Evolutionary conservation across 2,113 vertebrate species (phyloP), one percentile per base, ranked within the genome.

Genomic region (Microcebus tavaratra): DNA sequence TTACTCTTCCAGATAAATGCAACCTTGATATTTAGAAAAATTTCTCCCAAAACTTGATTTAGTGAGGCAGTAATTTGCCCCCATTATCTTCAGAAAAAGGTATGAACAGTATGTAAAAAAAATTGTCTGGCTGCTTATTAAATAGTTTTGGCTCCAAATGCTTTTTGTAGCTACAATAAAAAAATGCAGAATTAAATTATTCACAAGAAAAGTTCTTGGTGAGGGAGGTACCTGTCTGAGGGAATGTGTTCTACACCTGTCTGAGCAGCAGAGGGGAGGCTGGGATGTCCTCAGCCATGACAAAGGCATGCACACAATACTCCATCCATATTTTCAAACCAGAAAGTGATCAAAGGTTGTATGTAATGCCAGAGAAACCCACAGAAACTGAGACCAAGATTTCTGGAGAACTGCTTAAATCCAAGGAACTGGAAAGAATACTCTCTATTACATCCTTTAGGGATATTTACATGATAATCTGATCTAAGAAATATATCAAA

Each of bases 321-420:
- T 59, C 55, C 23, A 36, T 31, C 42, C n/a, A 61, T 31, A 29
- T 50, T 86, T 86, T 83, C 80, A 67, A 93, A 53, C n/a, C 88
- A 92, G 68, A 79, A 65, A 36, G 70, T 68, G 34, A 86, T 36
- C 70, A 63, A 72, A 73, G 21, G 45, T 42, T 76, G 21, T 39
- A 2, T 63, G 20, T 27, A 31, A 23, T 88, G 36, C 65, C 0
- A 1, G 31, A 89, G 53, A 50, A 91, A 76, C 59, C 50, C 82
- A 84, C 13, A 61, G 55, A 85, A 45, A 57, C 6, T 29, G 18
- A 13, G 27, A 36, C 36, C 18, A 86, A n/a, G 63, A 78, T 63
- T 88, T 93, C 27, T 72, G 18, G 42, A 93, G 67, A 96, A 82
- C 1, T 90, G 17, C 55, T 92, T 93, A 72, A 72, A 82, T 68